Conservation (phyloP, 2,888 invertebrate genomes). For the Tenthredo mesomela region DNA sequence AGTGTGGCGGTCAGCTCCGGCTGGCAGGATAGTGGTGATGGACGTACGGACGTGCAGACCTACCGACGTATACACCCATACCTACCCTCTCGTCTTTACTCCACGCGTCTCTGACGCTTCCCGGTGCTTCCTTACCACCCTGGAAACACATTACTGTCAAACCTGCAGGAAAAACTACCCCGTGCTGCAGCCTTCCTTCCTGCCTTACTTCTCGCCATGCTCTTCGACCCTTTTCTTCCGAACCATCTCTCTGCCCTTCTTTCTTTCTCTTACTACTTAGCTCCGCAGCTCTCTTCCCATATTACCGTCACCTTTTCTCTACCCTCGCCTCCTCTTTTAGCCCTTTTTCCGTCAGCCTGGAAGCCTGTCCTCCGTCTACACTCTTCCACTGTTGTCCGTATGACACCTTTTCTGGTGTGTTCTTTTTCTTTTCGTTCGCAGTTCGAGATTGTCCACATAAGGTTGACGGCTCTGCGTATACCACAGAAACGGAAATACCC, state of each 20-base stretch:
- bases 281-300: slow-evolving; percentile 36
- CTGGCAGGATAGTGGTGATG: slow-evolving; percentile 57
- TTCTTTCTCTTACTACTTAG: slow-evolving; percentile 24
- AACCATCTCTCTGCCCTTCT: slow-evolving; percentile 37
- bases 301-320: slow-evolving; percentile 9
- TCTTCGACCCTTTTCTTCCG: slow-evolving; percentile 4
- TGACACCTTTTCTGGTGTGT: neutral
- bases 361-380: neutral
- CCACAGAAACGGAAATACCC: slow-evolving; percentile 18
- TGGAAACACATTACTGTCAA: slow-evolving; percentile 59
- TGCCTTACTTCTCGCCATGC: neutral
- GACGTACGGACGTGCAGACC: slow-evolving; percentile 57
- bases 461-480: neutral
- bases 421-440: neutral
- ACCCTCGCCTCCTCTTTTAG: neutral
- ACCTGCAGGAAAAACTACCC: slow-evolving; percentile 54
- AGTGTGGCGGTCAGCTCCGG: slow-evolving; percentile 56
- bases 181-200: slow-evolving; percentile 49
- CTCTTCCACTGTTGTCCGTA: neutral
- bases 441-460: neutral
- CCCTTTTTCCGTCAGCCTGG: neutral
- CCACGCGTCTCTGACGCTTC: slow-evolving; percentile 1
- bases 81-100: slow-evolving; percentile 52
- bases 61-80: slow-evolving; percentile 54
- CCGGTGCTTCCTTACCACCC: slow-evolving; percentile 9